These are phyloP conservation scores for Capromys pilorides DNA, from an alignment of 2,797 vertebrate genomes.

Conservation along the genomic window DNA sequence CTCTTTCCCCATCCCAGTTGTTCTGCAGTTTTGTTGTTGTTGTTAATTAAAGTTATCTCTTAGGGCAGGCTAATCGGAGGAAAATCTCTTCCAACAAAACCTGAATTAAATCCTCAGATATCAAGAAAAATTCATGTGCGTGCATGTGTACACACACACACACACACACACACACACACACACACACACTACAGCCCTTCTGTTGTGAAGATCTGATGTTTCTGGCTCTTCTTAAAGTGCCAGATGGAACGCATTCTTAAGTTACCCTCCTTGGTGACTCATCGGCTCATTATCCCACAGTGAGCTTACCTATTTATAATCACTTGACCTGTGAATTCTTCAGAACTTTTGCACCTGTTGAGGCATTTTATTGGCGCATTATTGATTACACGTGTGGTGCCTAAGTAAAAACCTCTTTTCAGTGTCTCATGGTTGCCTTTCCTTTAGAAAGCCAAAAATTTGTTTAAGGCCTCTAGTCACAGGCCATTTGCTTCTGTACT, in stretches of 20 bases:
- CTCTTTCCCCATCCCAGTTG: too few species aligned
- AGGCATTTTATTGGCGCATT: constrained; percentile 50
- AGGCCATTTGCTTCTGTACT: neutral
- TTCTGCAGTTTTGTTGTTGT: too few species aligned
- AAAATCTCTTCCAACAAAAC: neutral
- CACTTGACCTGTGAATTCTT: constrained; percentile 21
- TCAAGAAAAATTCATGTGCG: neutral
- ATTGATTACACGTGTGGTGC: neutral
- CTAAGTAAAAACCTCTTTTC: constrained; percentile 43
- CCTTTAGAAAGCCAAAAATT: neutral
- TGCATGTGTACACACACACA: neutral
- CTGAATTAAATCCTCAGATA: constrained; percentile 38
- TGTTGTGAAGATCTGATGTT: neutral
- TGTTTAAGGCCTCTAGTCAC: neutral
- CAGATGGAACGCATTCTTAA: constrained; percentile 66
- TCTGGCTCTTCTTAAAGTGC: constrained; percentile 47
- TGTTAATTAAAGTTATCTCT: constrained; percentile 53
- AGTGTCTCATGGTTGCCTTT: neutral
- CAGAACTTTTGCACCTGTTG: constrained; percentile 42
- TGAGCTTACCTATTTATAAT: constrained; percentile 16
- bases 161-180: neutral
- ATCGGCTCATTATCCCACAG: constrained; percentile 16
- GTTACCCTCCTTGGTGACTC: constrained; percentile 17
- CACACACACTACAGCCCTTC: neutral
- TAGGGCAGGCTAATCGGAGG: neutral